phyloP scores from a whole-genome alignment of 2,797 vertebrate genomes.

The Euphonia xanthogaster region DNA sequence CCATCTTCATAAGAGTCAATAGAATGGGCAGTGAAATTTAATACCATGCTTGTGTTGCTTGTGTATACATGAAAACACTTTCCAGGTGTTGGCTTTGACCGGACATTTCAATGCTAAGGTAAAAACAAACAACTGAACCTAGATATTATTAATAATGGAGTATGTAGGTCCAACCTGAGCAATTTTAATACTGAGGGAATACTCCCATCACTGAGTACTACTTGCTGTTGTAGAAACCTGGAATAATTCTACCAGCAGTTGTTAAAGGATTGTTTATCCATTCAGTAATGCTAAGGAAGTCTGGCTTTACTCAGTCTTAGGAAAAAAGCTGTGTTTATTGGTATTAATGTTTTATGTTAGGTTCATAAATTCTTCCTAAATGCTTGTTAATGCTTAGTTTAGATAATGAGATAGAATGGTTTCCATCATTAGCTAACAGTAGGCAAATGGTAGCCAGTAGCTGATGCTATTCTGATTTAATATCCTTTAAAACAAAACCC shows the following conservation, averaged over 20 bases:
- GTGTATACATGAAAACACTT: neutral
- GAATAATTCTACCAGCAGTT: neutral
- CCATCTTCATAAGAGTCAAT: neutral
- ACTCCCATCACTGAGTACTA: neutral
- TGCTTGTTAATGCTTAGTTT: neutral
- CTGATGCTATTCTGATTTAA: neutral
- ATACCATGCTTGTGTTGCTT: neutral
- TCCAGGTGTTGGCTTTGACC: neutral
- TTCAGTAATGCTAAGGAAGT: neutral
- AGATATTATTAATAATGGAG: neutral
- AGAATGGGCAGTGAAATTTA: neutral
- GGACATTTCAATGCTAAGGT: neutral
- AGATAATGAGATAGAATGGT: neutral
- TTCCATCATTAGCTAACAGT: neutral
- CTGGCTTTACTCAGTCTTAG: neutral
- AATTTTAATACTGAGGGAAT: neutral
- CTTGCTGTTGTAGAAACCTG: neutral
- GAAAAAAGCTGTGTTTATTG: neutral
- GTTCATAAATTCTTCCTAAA: neutral
- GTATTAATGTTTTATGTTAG: neutral
- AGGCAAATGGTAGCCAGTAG: neutral
- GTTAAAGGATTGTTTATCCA: neutral
- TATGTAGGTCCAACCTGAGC: neutral
- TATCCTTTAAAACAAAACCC: neutral
- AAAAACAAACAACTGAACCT: neutral